These are phyloP conservation scores for Emys orbicularis DNA, from an alignment of 2,797 vertebrate species.

Conservation along the genomic window DNA sequence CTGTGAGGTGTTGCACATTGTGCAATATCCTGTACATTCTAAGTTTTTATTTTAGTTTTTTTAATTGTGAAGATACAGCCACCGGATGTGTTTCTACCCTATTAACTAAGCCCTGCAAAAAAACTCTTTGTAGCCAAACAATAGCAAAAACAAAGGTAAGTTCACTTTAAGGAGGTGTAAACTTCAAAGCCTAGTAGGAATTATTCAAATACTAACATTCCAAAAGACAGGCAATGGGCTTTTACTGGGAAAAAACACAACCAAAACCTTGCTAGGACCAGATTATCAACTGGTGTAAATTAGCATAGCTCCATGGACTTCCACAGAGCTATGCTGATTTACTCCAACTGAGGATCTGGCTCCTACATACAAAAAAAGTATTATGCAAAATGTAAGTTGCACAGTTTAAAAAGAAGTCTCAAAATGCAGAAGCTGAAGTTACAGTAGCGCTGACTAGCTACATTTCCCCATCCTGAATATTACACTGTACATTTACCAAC, in stretches of 20 bases:
- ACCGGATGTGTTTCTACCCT: neutral
- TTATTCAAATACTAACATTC: neutral
- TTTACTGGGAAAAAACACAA: neutral
- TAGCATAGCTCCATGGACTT: neutral
- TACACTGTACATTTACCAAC: neutral
- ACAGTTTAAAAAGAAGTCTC: neutral
- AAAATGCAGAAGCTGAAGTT: neutral
- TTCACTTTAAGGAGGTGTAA: neutral
- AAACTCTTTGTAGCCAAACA: neutral
- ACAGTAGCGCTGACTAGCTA: rapidly evolving
- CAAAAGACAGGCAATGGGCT: neutral
- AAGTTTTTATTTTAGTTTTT: neutral
- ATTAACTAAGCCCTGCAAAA: neutral
- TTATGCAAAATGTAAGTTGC: neutral
- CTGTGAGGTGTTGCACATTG: neutral
- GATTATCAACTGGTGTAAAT: neutral
- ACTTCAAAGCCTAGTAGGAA: constrained; percentile 11
- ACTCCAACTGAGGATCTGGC: neutral
- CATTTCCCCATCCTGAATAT: rapidly evolving
- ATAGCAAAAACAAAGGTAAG: neutral
- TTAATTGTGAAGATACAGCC: neutral
- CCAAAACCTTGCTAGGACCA: neutral
- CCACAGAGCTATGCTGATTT: rapidly evolving
- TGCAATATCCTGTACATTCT: constrained; percentile 64
- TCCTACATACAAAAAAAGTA: neutral